Evolutionary conservation across 37 sponge, comb jelly and placozoan species (phyloP).

Genomic region (Chondrilla cf. caribensis): DNA sequence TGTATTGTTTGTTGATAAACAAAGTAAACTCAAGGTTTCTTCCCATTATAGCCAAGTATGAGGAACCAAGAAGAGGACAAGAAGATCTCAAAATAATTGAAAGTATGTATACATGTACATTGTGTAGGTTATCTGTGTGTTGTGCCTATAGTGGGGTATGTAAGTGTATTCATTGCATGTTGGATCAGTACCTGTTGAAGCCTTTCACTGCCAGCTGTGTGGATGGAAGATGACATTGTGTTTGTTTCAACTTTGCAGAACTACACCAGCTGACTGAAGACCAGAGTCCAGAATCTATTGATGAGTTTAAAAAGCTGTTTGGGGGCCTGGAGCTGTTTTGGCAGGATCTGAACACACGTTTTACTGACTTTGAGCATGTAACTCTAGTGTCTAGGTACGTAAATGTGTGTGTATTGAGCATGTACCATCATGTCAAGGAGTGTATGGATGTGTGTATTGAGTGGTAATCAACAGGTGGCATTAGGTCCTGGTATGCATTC

Average conservation of each 20-base stretch:
- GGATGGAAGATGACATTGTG: too few relatives aligned
- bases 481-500: too few relatives aligned
- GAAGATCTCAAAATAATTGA: slow-evolving; percentile 1
- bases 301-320: not conserved
- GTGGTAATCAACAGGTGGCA: too few relatives aligned
- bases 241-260: not conserved
- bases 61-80: not conserved
- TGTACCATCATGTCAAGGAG: too few relatives aligned
- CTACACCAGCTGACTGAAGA: not conserved
- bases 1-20: not conserved
- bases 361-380: slow-evolving; percentile 20
- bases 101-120: not conserved
- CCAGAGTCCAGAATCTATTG: not conserved
- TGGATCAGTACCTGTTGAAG: too few relatives aligned
- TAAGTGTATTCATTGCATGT: too few relatives aligned
- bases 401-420: not conserved
- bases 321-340: not conserved
- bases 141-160: too few relatives aligned
- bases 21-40: too few relatives aligned
- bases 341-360: slow-evolving; percentile 23
- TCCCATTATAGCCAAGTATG: slow-evolving; percentile 2
- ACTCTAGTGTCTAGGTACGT: slow-evolving; percentile 34
- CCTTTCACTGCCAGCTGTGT: too few relatives aligned
- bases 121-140: not conserved
- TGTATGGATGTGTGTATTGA: too few relatives aligned